Percentiles rank a stretch among this genome's conserved stretches.
Evolutionary conservation across 2,797 vertebrate species (phyloP).

Genomic region (Lepus oiostolus): DNA sequence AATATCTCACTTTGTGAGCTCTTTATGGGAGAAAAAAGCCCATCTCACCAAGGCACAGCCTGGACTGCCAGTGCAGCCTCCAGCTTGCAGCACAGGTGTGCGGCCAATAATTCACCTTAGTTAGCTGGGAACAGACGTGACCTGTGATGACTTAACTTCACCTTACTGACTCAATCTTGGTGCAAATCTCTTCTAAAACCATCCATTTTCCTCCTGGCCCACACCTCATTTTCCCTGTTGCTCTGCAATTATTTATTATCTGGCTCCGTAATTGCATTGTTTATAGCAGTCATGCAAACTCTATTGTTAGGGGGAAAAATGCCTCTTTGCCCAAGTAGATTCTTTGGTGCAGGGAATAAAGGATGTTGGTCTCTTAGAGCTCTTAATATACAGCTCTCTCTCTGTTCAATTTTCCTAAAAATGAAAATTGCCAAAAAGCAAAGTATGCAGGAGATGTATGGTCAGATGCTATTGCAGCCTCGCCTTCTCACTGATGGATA

Average conservation of each 20-base stretch:
- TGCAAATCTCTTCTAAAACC: constrained; percentile 17
- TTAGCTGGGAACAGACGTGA: background rate
- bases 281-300: constrained; percentile 49
- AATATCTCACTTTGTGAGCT: background rate
- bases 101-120: background rate
- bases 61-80: accelerated
- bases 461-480: background rate
- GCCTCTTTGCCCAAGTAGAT: constrained; percentile 49
- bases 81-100: constrained; percentile 20
- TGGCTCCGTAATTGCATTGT: constrained; percentile 57
- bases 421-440: constrained; percentile 71
- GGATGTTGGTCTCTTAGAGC: constrained; percentile 47
- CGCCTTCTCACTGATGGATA: background rate
- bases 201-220: constrained; percentile 35
- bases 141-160: background rate
- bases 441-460: constrained; percentile 26
- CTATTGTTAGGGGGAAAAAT: constrained; percentile 33
- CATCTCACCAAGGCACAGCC: background rate
- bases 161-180: constrained; percentile 24
- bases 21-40: background rate
- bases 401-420: constrained; percentile 73
- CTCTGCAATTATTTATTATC: constrained; percentile 74
- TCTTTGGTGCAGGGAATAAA: constrained; percentile 63
- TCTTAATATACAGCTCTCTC: constrained; percentile 67
- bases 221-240: constrained; percentile 58